Percentiles rank a stretch among this genome's conserved stretches.
phyloP scores from a whole-genome alignment of 2,797 vertebrate species.

The Syncerus caffer region DNA sequence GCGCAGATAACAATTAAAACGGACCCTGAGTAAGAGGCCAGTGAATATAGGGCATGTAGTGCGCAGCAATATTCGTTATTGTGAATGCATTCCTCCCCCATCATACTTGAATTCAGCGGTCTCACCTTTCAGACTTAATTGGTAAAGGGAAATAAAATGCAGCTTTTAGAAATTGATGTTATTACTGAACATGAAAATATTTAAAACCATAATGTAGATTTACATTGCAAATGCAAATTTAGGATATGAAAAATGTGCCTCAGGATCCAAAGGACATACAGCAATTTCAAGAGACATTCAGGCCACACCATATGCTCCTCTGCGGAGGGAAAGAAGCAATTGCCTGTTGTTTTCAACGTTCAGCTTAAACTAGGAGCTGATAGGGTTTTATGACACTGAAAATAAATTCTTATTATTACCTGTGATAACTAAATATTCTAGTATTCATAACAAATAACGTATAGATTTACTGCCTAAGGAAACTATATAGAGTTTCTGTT shows the following conservation, averaged over 20 bases:
- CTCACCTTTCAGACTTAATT: constrained; percentile 64
- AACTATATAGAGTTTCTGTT: background rate
- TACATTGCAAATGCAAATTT: constrained; percentile 36
- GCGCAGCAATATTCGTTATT: constrained; percentile 75
- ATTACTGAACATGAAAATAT: constrained; percentile 47
- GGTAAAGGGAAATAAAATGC: constrained; percentile 62
- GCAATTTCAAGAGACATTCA: background rate
- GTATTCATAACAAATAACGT: constrained; percentile 44
- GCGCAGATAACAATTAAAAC: constrained; percentile 86
- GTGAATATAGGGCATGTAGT: constrained; percentile 79
- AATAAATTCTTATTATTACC: constrained; percentile 66
- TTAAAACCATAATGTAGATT: constrained; percentile 58
- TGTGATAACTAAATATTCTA: constrained; percentile 67
- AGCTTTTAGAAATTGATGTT: constrained; percentile 67
- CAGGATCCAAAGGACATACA: constrained; percentile 23
- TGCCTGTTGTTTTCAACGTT: constrained; percentile 62
- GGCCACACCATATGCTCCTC: constrained; percentile 24
- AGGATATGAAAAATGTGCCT: constrained; percentile 54
- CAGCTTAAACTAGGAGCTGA: background rate
- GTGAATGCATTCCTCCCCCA: constrained; percentile 74
- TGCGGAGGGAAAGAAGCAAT: constrained; percentile 11
- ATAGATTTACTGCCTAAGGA: constrained; percentile 36
- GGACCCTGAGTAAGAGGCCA: constrained; percentile 85
- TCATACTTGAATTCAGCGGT: constrained; percentile 67
- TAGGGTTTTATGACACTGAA: constrained; percentile 42